phyloP scores from a whole-genome alignment of 2,797 vertebrate species.

The Mormyrops boulengeri region DNA sequence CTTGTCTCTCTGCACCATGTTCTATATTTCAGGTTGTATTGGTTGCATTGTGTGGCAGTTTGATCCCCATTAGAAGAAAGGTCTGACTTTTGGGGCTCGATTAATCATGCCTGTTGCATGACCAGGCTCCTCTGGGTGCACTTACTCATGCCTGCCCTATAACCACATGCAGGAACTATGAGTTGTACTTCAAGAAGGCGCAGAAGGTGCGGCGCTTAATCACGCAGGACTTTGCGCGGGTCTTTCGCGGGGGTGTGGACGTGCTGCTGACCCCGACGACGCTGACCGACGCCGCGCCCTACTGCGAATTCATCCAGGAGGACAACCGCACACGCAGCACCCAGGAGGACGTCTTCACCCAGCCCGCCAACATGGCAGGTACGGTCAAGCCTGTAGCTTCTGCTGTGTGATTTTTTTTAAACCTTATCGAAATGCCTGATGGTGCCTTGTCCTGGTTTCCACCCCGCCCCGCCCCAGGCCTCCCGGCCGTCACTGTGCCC shows the following conservation, averaged over 20 bases:
- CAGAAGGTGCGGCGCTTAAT: constrained; percentile 89
- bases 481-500: constrained; percentile 83
- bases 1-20: background rate
- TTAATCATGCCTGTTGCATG: background rate
- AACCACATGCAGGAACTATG: constrained; percentile 71
- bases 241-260: constrained; percentile 76
- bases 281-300: constrained; percentile 62
- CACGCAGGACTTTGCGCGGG: constrained; percentile 70
- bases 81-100: background rate
- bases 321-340: constrained; percentile 87
- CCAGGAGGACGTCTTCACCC: constrained; percentile 87
- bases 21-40: background rate
- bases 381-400: background rate
- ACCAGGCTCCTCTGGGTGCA: background rate
- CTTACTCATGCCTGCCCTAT: background rate
- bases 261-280: constrained; percentile 87
- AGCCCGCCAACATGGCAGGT: constrained; percentile 92
- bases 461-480: constrained; percentile 54
- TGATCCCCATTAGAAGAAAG: background rate
- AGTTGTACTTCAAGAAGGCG: constrained; percentile 85
- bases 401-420: background rate
- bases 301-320: constrained; percentile 75
- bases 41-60: background rate
- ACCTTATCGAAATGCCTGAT: background rate
- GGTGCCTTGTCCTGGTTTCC: background rate